Percentiles rank a stretch among this genome's conserved stretches.
phyloP scores from a whole-genome alignment of 53 echinoderm and acorn worm genomes.

The Crossaster papposus region DNA sequence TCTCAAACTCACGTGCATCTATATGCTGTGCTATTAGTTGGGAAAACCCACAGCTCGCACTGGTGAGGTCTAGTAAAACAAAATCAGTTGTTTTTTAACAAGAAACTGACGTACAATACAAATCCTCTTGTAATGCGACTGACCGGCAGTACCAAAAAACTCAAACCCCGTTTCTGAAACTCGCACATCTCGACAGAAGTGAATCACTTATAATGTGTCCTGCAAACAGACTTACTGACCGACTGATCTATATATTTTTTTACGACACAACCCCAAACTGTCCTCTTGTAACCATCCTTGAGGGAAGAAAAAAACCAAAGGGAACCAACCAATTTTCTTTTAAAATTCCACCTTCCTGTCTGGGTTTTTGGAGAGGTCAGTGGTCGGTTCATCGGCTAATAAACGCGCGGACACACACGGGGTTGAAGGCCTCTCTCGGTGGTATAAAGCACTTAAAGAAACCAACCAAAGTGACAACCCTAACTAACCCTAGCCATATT shows the following conservation, averaged over 20 bases:
- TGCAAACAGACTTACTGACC: not conserved
- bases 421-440: slow-evolving; percentile 48
- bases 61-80: no score
- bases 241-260: not conserved
- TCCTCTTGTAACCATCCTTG: not conserved
- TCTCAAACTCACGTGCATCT: no score
- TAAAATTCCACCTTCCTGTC: slow-evolving; percentile 39
- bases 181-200: not conserved
- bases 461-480: no score
- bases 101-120: no score
- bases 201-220: slow-evolving; percentile 14
- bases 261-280: not conserved
- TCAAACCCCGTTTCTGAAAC: not conserved
- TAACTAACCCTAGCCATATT: no score
- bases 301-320: not conserved
- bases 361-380: slow-evolving; percentile 49
- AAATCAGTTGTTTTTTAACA: no score
- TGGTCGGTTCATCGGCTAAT: slow-evolving; percentile 32
- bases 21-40: no score
- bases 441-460: no score
- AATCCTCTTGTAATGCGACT: not conserved
- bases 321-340: slow-evolving; percentile 51
- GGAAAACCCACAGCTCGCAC: no score
- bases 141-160: not conserved
- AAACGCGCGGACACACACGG: slow-evolving; percentile 27